A percentile compares a stretch with the other conserved stretches of the same genome.
These are phyloP conservation scores for Acleris emargana DNA, from an alignment of 2,888 invertebrate genomes.

Conservation along the genomic window DNA sequence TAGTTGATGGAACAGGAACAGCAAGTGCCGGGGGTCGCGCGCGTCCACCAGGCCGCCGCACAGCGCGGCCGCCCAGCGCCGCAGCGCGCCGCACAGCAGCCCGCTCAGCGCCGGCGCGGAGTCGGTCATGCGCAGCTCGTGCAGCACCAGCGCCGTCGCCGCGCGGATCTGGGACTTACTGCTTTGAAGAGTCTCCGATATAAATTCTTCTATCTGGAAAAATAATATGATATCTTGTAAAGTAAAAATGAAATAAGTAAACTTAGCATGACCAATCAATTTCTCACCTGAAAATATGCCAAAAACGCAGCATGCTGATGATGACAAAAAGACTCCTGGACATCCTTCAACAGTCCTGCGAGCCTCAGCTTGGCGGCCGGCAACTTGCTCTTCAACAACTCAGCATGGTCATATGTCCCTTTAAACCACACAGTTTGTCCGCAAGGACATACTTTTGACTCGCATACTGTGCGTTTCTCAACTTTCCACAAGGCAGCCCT, in stretches of 20 bases:
- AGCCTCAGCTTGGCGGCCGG: slow-evolving; percentile 63
- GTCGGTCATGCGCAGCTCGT: slow-evolving; percentile 62
- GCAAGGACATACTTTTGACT: slow-evolving; percentile 59
- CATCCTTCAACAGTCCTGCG: slow-evolving; percentile 61
- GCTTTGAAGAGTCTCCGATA: slow-evolving; percentile 59
- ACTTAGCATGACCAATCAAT: too few relatives aligned
- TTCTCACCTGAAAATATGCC: slow-evolving; percentile 69
- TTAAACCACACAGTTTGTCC: slow-evolving; percentile 53
- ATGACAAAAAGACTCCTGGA: slow-evolving; percentile 73
- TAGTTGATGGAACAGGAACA: slow-evolving; percentile 69
- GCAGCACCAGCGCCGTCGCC: slow-evolving; percentile 60
- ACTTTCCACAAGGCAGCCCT: slow-evolving; percentile 63
- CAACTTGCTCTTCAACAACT: slow-evolving; percentile 59
- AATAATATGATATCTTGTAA: neutral
- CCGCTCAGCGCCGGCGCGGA: slow-evolving; percentile 47
- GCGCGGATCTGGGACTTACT: slow-evolving; percentile 62
- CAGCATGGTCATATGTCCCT: slow-evolving; percentile 63
- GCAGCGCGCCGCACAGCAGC: slow-evolving; percentile 52
- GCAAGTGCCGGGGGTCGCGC: slow-evolving; percentile 59
- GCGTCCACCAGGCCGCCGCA: slow-evolving; percentile 56
- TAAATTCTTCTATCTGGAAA: slow-evolving; percentile 68
- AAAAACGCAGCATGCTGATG: slow-evolving; percentile 68
- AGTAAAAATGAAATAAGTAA: too few relatives aligned
- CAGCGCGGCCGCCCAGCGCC: slow-evolving; percentile 68
- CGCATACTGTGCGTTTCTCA: slow-evolving; percentile 51